phyloP scores from a whole-genome alignment of 1,140 invertebrate species.

The Lepidurus arcticus region DNA sequence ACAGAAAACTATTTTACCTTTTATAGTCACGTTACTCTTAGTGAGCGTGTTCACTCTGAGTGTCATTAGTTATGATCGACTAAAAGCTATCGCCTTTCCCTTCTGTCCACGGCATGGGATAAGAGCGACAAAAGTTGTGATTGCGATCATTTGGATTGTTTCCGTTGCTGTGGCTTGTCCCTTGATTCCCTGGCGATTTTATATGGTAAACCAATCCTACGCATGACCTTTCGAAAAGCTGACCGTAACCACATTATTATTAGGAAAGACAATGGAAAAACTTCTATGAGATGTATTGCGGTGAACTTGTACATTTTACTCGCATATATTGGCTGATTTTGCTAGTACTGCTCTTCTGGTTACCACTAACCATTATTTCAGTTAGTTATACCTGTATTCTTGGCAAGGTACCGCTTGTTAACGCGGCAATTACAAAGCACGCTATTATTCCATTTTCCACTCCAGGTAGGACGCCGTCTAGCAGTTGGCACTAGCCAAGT shows the following conservation, averaged over 20 bases:
- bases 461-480: not conserved
- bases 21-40: slow-evolving; percentile 56
- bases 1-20: not conserved
- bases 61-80: slow-evolving; percentile 71
- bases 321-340: slow-evolving; percentile 68
- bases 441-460: slow-evolving; percentile 1
- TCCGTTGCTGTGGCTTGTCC: slow-evolving; percentile 56
- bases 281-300: slow-evolving; percentile 61
- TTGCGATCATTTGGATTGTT: slow-evolving; percentile 60
- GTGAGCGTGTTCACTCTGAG: slow-evolving; percentile 69
- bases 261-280: slow-evolving; percentile 62
- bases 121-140: slow-evolving; percentile 54
- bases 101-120: slow-evolving; percentile 58
- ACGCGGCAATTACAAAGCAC: not conserved
- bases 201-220: slow-evolving; percentile 48
- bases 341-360: slow-evolving; percentile 61
- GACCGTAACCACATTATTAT: slow-evolving; percentile 36
- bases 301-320: slow-evolving; percentile 55
- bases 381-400: slow-evolving; percentile 60
- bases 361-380: slow-evolving; percentile 61
- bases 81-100: slow-evolving; percentile 70
- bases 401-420: slow-evolving; percentile 50
- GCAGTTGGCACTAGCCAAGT: slow-evolving; percentile 14
- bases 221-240: not conserved
- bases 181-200: slow-evolving; percentile 57